Evolutionary conservation across 2,797 vertebrate genomes (phyloP).

Genomic region (Chelonia mydas): DNA sequence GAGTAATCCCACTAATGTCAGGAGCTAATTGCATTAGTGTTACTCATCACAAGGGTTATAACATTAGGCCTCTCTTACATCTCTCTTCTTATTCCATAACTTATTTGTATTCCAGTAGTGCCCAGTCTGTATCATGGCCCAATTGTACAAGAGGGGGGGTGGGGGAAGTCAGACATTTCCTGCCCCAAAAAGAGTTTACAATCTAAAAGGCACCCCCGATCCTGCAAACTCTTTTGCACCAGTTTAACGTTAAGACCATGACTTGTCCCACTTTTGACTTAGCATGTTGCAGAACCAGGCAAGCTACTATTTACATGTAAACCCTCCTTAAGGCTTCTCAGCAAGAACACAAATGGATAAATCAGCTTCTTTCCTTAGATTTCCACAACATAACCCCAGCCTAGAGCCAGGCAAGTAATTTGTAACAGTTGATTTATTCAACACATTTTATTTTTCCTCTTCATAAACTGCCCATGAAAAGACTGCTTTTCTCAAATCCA

Average conservation of each 20-base stretch:
- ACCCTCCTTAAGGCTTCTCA: accelerated
- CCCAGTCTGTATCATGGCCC: no score
- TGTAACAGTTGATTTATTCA: neutral
- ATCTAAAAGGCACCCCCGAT: neutral
- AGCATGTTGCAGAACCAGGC: neutral
- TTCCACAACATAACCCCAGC: neutral
- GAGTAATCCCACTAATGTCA: neutral
- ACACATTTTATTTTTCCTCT: neutral
- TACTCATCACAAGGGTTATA: accelerated
- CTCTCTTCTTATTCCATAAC: neutral
- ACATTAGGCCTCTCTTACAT: neutral
- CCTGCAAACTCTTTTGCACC: neutral
- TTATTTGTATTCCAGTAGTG: neutral
- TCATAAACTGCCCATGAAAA: neutral
- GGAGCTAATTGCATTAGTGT: accelerated
- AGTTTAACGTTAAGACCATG: neutral
- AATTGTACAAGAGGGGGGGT: neutral
- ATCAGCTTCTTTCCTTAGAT: neutral
- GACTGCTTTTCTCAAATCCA: neutral
- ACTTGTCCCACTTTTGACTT: neutral
- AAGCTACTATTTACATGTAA: neutral
- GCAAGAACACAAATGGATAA: neutral
- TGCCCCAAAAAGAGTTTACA: neutral
- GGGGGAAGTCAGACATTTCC: neutral
- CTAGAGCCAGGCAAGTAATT: neutral